A percentile compares a stretch with the other conserved stretches of the same genome.
phyloP scores from a whole-genome alignment of 1,140 invertebrate species.

The Anoplophora glabripennis region DNA sequence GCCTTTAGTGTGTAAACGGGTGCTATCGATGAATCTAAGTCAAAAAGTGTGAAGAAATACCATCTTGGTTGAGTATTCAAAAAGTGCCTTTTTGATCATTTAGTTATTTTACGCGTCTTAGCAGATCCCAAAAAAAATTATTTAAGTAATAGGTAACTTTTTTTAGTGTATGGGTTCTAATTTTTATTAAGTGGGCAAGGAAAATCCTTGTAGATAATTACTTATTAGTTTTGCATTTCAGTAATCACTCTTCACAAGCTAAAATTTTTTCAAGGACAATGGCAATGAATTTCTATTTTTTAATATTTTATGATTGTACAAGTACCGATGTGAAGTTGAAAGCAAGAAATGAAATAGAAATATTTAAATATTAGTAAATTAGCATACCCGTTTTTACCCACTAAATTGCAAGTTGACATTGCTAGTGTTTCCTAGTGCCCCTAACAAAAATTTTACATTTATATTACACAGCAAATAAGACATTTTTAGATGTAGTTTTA shows the following conservation, averaged over 20 bases:
- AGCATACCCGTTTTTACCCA: conserved; percentile 6
- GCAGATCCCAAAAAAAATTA: background rate
- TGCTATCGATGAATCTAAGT: conserved; percentile 14
- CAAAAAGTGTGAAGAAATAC: conserved; percentile 8
- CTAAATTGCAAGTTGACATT: conserved; percentile 11
- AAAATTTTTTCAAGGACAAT: too few relatives aligned
- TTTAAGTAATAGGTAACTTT: background rate
- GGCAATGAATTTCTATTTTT: background rate
- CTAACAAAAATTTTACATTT: conserved; percentile 1
- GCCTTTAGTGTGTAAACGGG: conserved; percentile 37
- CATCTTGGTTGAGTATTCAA: conserved; percentile 15
- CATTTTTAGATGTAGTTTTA: too few relatives aligned
- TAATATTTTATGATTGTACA: background rate
- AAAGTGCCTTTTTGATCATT: conserved; percentile 25
- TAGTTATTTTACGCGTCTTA: background rate
- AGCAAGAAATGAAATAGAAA: background rate
- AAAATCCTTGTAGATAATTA: too few relatives aligned
- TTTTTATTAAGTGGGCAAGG: background rate
- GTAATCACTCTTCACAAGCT: too few relatives aligned
- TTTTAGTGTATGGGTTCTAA: background rate
- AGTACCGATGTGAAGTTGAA: background rate
- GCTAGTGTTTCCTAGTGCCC: conserved; percentile 11
- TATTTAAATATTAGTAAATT: background rate
- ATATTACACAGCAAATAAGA: too few relatives aligned
- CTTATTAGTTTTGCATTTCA: too few relatives aligned